A percentile compares a stretch with the other conserved stretches of the same genome.
Conservation (phyloP, 2,888 invertebrate species). For the Minunthozetes semirufus region DNA sequence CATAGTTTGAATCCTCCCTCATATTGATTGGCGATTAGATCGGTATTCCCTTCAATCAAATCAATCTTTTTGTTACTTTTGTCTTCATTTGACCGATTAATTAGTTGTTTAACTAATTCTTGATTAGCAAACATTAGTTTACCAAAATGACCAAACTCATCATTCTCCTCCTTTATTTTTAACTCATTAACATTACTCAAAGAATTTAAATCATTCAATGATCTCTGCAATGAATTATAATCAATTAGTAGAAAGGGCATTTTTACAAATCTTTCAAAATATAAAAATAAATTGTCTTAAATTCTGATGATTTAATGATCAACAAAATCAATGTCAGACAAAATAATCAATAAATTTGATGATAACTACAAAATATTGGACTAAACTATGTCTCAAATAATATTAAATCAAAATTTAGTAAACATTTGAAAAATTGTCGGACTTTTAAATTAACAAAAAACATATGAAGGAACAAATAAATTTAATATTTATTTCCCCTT, state of each 20-base stretch:
- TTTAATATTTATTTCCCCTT: too few species aligned
- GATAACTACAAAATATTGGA: too few species aligned
- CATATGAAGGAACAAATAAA: too few species aligned
- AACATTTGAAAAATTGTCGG: too few species aligned
- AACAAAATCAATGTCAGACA: background rate
- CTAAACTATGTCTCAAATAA: too few species aligned
- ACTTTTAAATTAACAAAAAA: too few species aligned
- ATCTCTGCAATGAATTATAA: background rate
- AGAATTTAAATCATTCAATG: background rate
- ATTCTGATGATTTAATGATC: background rate
- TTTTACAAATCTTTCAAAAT: background rate
- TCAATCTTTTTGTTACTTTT: background rate
- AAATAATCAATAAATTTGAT: too few species aligned
- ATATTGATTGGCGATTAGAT: constrained; percentile 34
- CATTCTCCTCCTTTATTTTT: background rate
- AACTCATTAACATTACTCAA: background rate
- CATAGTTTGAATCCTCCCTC: constrained; percentile 80
- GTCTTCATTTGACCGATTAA: background rate
- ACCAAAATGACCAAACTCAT: too few species aligned
- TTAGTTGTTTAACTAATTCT: constrained; percentile 10
- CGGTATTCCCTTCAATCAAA: constrained; percentile 27
- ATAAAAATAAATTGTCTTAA: background rate
- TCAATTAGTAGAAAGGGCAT: background rate
- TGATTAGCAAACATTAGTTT: background rate
- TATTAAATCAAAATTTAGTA: too few species aligned